These are phyloP conservation scores for Rotaria sp. DNA, from an alignment of 2,888 invertebrate species.

Conservation along the genomic window DNA sequence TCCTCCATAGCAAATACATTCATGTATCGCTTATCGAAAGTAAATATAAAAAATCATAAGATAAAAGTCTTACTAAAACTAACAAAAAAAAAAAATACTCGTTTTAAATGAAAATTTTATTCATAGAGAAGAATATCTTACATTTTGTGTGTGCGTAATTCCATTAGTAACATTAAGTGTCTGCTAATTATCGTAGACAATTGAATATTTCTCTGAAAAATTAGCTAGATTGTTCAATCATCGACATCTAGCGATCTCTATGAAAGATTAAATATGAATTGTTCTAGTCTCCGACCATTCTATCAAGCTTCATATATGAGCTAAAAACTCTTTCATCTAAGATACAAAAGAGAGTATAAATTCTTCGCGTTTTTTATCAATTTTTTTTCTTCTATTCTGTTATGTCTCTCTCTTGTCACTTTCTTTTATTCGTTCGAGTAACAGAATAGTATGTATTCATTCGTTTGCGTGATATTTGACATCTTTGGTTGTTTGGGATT, in stretches of 20 bases:
- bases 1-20: no score
- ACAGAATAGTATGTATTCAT: neutral
- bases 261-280: neutral
- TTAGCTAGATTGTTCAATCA: neutral
- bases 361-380: neutral
- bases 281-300: neutral
- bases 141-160: no score
- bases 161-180: no score
- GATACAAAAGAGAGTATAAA: neutral
- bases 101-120: no score
- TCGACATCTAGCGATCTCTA: conserved; percentile 15
- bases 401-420: neutral
- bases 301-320: neutral
- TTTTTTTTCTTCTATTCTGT: neutral
- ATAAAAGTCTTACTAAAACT: no score
- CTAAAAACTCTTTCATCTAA: no score
- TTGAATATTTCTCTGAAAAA: no score
- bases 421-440: neutral
- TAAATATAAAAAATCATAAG: no score
- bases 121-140: no score
- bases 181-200: no score
- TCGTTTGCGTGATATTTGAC: neutral
- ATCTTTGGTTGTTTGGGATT: neutral
- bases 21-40: no score
- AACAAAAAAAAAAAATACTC: no score